Evolutionary conservation across 2,888 invertebrate species (phyloP), one percentile per base, ranked within the genome.

Genomic region (Caenorhabditis wallacei): DNA sequence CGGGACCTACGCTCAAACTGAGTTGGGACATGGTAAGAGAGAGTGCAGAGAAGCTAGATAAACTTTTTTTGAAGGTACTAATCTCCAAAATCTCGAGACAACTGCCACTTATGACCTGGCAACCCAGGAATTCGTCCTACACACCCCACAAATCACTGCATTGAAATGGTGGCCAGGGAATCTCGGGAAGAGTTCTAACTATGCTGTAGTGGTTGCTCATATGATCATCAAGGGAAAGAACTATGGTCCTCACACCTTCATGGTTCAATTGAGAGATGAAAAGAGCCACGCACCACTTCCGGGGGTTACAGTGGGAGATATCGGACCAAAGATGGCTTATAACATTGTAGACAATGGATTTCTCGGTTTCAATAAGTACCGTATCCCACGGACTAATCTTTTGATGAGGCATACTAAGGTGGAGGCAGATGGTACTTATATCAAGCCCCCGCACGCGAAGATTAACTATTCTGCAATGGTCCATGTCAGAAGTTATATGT

Each of bases 1-100:
- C 88, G 97, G 97, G 75, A 96, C 97, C 20, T 97, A 97, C 92
- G 97, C 97, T 46, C 97, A 97, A 95, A 97, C 97, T 0, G 97
- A 97, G 93, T 93, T 98, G 78, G 97, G 97, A 0, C 97, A 98
- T 64, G 90, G 53, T 48, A 48, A 1, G 48, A 10, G 16, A 46
- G n/a, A n/a, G n/a, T n/a, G n/a, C n/a, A n/a, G n/a, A n/a, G n/a
- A n/a, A n/a, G n/a, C n/a, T n/a, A n/a, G 16, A 46, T 46, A 46
- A 16, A n/a, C 35, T 35, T 46, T 46, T 46, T 46, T n/a, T n/a
- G n/a, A n/a, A n/a, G 48, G 93, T 92, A 91, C 90, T 0, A 97
- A 96, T 92, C 94, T 98, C 79, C 94, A 96, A 88, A 96, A 96
- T 0, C 92, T 98, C 85, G 97, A 98, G 94, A 98, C 98, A 0